A percentile compares a stretch with the other conserved stretches of the same genome.
Evolutionary conservation across 2,113 vertebrate genomes (phyloP).

Genomic region (Epinephelus lanceolatus): DNA sequence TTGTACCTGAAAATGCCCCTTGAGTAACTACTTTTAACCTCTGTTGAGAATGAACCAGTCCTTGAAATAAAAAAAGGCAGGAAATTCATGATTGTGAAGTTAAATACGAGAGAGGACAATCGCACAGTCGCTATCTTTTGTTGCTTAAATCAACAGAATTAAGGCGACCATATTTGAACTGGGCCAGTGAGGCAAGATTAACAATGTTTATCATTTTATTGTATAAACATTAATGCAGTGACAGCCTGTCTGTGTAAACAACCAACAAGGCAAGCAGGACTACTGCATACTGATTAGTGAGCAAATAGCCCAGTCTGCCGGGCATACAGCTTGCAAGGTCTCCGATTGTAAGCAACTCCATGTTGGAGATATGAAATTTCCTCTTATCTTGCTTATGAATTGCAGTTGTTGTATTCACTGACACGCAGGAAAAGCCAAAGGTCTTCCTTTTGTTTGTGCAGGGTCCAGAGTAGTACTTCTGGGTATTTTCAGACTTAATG

Average conservation of each 20-base stretch:
- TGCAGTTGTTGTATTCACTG: constrained; percentile 16
- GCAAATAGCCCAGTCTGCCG: constrained; percentile 42
- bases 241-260: constrained; percentile 77
- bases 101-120: constrained; percentile 3
- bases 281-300: constrained; percentile 70
- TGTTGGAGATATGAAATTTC: constrained; percentile 28
- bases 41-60: not conserved
- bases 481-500: constrained; percentile 20
- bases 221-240: constrained; percentile 64
- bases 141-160: constrained; percentile 35
- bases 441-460: not conserved
- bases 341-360: constrained; percentile 30
- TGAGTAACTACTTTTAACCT: not conserved
- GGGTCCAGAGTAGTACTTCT: not conserved
- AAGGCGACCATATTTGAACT: constrained; percentile 47
- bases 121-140: constrained; percentile 5
- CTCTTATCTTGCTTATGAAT: constrained; percentile 46
- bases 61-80: not conserved
- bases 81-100: not conserved
- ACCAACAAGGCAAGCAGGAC: constrained; percentile 50
- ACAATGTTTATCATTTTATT: constrained; percentile 69
- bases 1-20: not conserved
- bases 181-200: constrained; percentile 57
- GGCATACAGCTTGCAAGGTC: constrained; percentile 59
- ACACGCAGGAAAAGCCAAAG: constrained; percentile 30